These are phyloP conservation scores for Cyprinodon brontotheroides DNA, from an alignment of 2,113 vertebrate species.

Conservation along the genomic window DNA sequence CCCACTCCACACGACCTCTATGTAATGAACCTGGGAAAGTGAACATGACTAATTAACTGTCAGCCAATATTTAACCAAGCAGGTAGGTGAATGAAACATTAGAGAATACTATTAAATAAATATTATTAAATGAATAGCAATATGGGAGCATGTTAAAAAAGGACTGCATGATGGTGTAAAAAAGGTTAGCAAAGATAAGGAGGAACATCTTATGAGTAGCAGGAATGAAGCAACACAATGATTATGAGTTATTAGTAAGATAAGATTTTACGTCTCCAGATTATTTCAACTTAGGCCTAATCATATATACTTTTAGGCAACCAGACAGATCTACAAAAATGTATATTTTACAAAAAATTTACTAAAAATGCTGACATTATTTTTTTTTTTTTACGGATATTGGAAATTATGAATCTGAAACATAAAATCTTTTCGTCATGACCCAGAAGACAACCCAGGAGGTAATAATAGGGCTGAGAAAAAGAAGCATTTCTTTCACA, in stretches of 20 bases:
- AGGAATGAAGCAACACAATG: no score
- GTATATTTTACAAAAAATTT: background rate
- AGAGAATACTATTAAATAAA: background rate
- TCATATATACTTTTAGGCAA: background rate
- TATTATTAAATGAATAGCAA: background rate
- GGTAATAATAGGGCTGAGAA: background rate
- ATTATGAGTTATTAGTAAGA: no score
- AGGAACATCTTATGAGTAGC: background rate
- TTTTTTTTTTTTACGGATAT: background rate
- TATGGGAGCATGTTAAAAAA: background rate
- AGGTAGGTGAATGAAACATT: background rate
- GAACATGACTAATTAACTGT: conserved; percentile 1
- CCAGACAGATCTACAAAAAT: no score
- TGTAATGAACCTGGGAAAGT: conserved; percentile 39
- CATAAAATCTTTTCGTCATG: background rate
- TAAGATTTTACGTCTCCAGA: no score
- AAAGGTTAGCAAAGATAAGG: no score
- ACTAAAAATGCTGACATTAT: background rate
- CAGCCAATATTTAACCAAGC: background rate
- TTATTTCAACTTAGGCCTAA: background rate
- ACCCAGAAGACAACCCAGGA: background rate
- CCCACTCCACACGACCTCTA: conserved; percentile 17
- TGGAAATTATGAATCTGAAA: background rate
- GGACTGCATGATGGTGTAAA: no score
- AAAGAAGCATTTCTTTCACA: background rate